Base-by-base conservation (phyloP, 2,113 vertebrate genomes). In the Seriola aureovittata region DNA sequence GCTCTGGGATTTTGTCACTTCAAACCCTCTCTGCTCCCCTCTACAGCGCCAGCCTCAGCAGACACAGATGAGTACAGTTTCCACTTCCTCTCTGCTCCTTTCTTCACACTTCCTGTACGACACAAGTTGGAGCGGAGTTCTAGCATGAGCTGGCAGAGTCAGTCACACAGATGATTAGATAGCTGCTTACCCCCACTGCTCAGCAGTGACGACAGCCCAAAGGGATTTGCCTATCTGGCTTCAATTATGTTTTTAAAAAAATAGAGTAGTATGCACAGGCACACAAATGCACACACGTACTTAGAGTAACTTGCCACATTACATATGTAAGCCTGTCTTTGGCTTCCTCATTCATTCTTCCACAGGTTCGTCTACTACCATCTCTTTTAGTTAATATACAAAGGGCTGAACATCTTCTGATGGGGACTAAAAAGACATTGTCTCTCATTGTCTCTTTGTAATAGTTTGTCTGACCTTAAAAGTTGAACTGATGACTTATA, bases 331-430 rank as follows among this genome's bases (percentile, higher is more conserved):
- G 82, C 78, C 81, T 25, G 60, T 86, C 78, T 90, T 91, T 93
- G 91, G 89, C 82, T 77, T 86, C 73, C 75, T 78, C 82, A 81
- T 72, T 89, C 80, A 75, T 76, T 87, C 80, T 11, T 89, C 79
- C 92, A 90, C 88, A 90, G 91, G 88, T 84, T 90, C 36, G 78
- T 77, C 71, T 42, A 57, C 79, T 1, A 23, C 48, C 25, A 50
- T 42, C 9, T 70, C 74, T 71, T 78, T 48, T 42, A 62, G 48
- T 52, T 62, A 19, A 74, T 57, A 34, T 55, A 80, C n/a, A 85
- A 75, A 78, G 65, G 52, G 38, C 36, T 69, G 34, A 32, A 25
- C 7, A 10, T 77, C 32, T 81, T 54, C 57, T 78, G 46, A 21
- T 44, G 17, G 29, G 17, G n/a, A 55, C 44, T 17, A 3, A 48